Evolutionary conservation across 2,888 invertebrate genomes (phyloP).

Genomic region (Coelogynopora nodosa): DNA sequence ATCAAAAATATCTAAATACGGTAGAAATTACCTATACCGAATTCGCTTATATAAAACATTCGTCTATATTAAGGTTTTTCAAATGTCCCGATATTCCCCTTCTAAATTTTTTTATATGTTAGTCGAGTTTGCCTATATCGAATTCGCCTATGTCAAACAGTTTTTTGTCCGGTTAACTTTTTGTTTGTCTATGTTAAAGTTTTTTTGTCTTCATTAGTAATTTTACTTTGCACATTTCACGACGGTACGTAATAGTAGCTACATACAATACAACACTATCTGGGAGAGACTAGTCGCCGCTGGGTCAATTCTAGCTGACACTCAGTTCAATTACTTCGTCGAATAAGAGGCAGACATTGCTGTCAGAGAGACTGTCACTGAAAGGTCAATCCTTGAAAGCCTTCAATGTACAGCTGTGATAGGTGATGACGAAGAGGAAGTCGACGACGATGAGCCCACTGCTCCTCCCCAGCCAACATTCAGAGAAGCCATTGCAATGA

Average conservation of each 20-base stretch:
- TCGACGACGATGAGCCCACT: too few species aligned
- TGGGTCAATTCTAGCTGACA: neutral
- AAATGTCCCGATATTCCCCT: neutral
- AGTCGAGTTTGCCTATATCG: neutral
- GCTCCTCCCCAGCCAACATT: too few species aligned
- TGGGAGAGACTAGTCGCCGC: neutral
- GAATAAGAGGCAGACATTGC: neutral
- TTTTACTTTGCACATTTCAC: neutral
- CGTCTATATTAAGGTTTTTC: neutral
- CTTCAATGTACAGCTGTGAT: neutral
- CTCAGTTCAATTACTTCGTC: neutral
- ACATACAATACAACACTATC: neutral
- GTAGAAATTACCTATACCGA: too few species aligned
- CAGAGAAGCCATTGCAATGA: too few species aligned
- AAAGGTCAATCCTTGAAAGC: neutral
- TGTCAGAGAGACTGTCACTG: neutral
- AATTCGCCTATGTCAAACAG: too few species aligned
- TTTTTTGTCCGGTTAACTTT: neutral
- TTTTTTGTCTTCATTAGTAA: neutral
- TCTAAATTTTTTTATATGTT: neutral
- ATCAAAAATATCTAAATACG: too few species aligned
- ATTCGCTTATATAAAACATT: too few species aligned
- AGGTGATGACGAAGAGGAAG: constrained; percentile 7
- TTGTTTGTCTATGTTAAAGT: neutral
- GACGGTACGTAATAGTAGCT: neutral